Evolutionary conservation across 2,888 invertebrate species (phyloP).

Genomic region (Nowickia ferox): DNA sequence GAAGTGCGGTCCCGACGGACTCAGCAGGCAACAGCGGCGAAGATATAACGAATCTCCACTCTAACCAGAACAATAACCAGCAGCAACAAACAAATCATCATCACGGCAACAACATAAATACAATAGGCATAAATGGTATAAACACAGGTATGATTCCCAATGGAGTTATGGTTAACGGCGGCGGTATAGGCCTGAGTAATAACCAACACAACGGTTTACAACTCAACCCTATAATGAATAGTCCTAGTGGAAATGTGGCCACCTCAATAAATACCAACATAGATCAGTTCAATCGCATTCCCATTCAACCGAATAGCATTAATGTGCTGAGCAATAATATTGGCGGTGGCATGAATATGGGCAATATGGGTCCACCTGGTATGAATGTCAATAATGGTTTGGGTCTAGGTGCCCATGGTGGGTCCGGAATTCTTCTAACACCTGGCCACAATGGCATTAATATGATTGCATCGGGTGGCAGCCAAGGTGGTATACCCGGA

Average conservation of each 20-base stretch:
- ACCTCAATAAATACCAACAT: conserved; percentile 82
- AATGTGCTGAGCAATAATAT: conserved; percentile 77
- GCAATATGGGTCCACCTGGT: conserved; percentile 63
- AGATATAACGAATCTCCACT: conserved; percentile 72
- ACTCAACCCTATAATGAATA: conserved; percentile 75
- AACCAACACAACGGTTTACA: conserved; percentile 74
- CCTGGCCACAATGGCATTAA: conserved; percentile 78
- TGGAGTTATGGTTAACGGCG: conserved; percentile 68
- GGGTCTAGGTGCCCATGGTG: conserved; percentile 71
- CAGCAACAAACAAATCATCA: conserved; percentile 75
- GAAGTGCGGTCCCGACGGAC: conserved; percentile 68
- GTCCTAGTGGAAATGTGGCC: conserved; percentile 74
- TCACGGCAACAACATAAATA: conserved; percentile 77
- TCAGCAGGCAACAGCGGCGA: conserved; percentile 65
- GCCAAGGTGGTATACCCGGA: conserved; percentile 73
- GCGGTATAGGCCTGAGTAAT: conserved; percentile 66
- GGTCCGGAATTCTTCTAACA: conserved; percentile 76
- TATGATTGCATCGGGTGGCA: conserved; percentile 77
- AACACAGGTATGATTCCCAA: conserved; percentile 75
- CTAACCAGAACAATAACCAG: conserved; percentile 74
- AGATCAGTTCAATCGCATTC: conserved; percentile 82
- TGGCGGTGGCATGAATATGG: conserved; percentile 73
- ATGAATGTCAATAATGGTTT: conserved; percentile 63
- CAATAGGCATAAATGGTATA: conserved; percentile 80
- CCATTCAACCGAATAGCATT: conserved; percentile 78